Conservation (phyloP, 2,113 vertebrate genomes). For the Erpornis zantholeuca region DNA sequence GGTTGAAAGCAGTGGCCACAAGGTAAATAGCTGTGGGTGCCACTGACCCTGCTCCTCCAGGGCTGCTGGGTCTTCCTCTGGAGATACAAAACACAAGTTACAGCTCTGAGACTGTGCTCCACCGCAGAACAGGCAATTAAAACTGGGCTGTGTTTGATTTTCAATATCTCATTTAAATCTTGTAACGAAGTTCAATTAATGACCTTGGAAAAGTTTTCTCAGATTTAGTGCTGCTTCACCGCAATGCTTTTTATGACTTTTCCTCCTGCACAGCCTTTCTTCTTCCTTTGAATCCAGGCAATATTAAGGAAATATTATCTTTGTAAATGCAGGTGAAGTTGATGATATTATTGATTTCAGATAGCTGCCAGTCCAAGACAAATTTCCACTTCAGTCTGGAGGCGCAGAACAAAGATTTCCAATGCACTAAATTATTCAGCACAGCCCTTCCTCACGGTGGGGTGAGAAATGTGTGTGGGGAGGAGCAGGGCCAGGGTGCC, state of each 20-base stretch:
- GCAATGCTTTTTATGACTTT: background rate
- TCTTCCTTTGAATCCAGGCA: background rate
- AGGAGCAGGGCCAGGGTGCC: background rate
- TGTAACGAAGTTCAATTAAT: constrained; percentile 15
- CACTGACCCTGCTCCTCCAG: background rate
- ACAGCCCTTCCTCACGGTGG: background rate
- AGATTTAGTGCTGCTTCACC: background rate
- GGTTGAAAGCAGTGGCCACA: fast-evolving
- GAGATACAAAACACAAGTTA: background rate
- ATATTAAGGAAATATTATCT: constrained; percentile 32
- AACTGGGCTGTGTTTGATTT: constrained; percentile 7
- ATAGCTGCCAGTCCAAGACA: background rate
- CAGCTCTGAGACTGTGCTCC: background rate
- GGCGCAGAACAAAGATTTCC: constrained; percentile 26
- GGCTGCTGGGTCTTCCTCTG: background rate
- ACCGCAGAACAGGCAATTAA: background rate
- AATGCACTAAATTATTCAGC: background rate
- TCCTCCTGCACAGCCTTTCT: background rate
- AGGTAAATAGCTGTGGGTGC: background rate
- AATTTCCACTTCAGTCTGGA: background rate
- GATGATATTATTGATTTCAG: constrained; percentile 40
- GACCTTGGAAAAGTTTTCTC: background rate
- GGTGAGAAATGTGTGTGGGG: background rate
- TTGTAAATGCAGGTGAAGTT: background rate
- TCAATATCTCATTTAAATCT: constrained; percentile 53